Percentiles rank a stretch among this genome's conserved stretches.
These are phyloP conservation scores for Colletes gigas DNA, from an alignment of 1,140 invertebrate genomes.

Conservation along the genomic window DNA sequence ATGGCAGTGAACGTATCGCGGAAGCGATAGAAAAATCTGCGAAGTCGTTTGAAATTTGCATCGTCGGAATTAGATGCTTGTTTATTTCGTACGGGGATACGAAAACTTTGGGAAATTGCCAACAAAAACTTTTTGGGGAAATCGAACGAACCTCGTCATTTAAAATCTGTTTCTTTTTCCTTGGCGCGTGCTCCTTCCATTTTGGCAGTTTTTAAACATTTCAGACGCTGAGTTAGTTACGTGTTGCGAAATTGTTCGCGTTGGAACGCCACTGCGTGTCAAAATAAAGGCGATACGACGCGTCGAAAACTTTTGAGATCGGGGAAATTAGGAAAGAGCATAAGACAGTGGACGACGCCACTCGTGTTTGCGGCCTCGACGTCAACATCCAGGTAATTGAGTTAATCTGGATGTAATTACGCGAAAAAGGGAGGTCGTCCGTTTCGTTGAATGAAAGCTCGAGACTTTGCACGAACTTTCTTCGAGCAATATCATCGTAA, in stretches of 20 bases:
- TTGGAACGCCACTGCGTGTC: slow-evolving; percentile 23
- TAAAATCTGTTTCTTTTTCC: too few relatives aligned
- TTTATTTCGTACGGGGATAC: too few relatives aligned
- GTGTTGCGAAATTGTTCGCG: background rate
- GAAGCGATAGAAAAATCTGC: background rate
- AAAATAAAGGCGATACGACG: slow-evolving; percentile 17
- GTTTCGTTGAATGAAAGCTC: background rate
- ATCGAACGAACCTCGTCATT: too few relatives aligned
- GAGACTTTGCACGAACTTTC: background rate
- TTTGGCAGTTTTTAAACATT: too few relatives aligned
- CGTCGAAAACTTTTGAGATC: slow-evolving; percentile 30
- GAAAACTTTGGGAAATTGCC: too few relatives aligned
- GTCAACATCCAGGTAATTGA: slow-evolving; percentile 41
- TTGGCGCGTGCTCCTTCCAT: too few relatives aligned
- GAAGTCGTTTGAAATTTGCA: too few relatives aligned
- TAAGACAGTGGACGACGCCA: slow-evolving; percentile 10
- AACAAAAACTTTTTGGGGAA: too few relatives aligned
- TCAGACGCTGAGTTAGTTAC: too few relatives aligned
- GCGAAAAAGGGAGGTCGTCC: too few relatives aligned
- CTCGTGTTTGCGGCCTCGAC: background rate
- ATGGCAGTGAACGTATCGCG: background rate
- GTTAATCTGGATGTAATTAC: slow-evolving; percentile 57
- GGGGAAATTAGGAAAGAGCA: slow-evolving; percentile 22
- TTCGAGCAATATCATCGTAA: background rate
- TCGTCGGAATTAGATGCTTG: too few relatives aligned